Evolutionary conservation across 2,888 invertebrate genomes (phyloP).

Genomic region (Noctua janthina): DNA sequence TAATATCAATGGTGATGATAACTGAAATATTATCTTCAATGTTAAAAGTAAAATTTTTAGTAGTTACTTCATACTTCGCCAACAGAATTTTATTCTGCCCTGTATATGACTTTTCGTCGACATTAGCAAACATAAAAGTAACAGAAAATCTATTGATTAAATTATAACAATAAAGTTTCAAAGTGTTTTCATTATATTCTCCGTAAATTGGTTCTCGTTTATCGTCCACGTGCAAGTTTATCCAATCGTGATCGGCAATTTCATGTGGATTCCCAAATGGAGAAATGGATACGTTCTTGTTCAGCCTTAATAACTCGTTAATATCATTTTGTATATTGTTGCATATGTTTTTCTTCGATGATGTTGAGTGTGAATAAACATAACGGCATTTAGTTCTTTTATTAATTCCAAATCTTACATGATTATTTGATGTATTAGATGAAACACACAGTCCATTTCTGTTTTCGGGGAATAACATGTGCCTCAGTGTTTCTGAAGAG

Average conservation of each 20-base stretch:
- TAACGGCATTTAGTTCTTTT: conserved; percentile 85
- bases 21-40: conserved; percentile 75
- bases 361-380: conserved; percentile 59
- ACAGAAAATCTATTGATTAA: conserved; percentile 78
- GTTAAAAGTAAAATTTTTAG: conserved; percentile 76
- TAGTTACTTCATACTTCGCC: conserved; percentile 68
- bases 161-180: conserved; percentile 80
- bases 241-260: conserved; percentile 79
- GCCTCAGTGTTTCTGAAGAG: conserved; percentile 60
- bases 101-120: conserved; percentile 68
- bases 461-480: conserved; percentile 80
- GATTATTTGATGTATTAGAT: conserved; percentile 76
- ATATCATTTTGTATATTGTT: conserved; percentile 77
- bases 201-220: conserved; percentile 74
- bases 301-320: conserved; percentile 69
- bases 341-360: conserved; percentile 74
- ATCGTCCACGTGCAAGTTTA: conserved; percentile 67
- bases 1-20: conserved; percentile 80
- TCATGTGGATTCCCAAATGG: conserved; percentile 82
- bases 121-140: conserved; percentile 76
- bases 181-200: conserved; percentile 70
- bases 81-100: conserved; percentile 77
- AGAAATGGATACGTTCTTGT: conserved; percentile 73
- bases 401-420: conserved; percentile 87
- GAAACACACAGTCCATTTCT: conserved; percentile 83